Conservation (phyloP, 1,140 invertebrate species). For the Drosophila miranda region DNA sequence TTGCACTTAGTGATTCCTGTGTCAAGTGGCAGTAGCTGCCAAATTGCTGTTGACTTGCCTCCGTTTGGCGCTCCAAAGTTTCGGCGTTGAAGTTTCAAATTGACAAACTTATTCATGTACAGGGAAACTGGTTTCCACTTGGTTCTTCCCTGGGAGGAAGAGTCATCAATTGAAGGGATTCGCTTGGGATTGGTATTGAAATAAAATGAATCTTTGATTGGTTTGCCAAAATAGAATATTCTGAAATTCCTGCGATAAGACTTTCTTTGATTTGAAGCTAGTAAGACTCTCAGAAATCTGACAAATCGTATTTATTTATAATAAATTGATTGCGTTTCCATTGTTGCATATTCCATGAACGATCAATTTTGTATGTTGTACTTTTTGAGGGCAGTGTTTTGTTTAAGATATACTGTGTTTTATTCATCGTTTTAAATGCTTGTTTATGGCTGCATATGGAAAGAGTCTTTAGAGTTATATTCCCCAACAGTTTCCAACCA, state of each 20-base stretch:
- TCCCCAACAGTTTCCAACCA: conserved; percentile 11
- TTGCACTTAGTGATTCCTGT: conserved; percentile 42
- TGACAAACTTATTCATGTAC: background rate
- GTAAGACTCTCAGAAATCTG: too few relatives aligned
- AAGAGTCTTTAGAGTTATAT: conserved; percentile 32
- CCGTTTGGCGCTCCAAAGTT: background rate
- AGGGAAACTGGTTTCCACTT: background rate
- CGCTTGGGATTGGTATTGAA: too few relatives aligned
- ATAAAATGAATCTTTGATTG: too few relatives aligned
- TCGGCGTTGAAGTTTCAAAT: background rate
- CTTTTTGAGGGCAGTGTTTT: background rate
- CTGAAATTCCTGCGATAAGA: too few relatives aligned
- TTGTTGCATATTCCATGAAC: background rate
- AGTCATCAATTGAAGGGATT: background rate
- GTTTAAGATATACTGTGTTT: background rate
- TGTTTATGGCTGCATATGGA: conserved; percentile 44
- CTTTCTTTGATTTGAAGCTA: too few relatives aligned
- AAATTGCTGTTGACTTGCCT: conserved; percentile 21
- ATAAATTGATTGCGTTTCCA: conserved; percentile 16
- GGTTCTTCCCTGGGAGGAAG: background rate
- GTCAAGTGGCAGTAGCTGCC: conserved; percentile 29
- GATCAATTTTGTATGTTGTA: background rate
- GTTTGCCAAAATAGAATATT: too few relatives aligned
- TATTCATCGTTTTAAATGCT: conserved; percentile 24
- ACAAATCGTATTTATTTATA: background rate